Base-by-base conservation (phyloP, 2,113 vertebrate species). In the Anarhynchus alexandrinus region DNA sequence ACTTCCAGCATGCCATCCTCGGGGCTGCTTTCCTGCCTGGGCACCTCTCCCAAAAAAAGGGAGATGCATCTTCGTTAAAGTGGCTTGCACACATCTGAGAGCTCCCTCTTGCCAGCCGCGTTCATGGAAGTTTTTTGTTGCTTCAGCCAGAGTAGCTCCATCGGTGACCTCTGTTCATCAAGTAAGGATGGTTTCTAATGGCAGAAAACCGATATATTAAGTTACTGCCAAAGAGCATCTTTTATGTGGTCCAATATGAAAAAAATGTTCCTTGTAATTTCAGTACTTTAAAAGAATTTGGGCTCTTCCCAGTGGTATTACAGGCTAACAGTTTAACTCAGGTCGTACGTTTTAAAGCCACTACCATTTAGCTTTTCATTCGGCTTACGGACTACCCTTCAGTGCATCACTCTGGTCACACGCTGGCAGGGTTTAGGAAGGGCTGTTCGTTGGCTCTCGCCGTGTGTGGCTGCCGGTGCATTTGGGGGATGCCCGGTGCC, bases 321-420 rank as follows among this genome's bases (percentile, higher is more conserved):
- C 11, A 25, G 40, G 30, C 40, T n/a, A 26, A 8, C 32, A 3
- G 62, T 26, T 7, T 22, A 22, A 9, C 62, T 38, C 12, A 10
- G 6, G 12, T 49, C 23, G 22, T 25, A 3, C 10, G 0, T n/a
- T 9, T 5, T 5, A 17, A 8, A 12, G 42, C 0, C 21, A 1
- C 34, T 9, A 5, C 19, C 42, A 0, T 21, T 15, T 13, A 22
- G 51, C 26, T 52, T 10, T 23, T 16, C 42, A 7, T 15, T 45
- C 22, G 7, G 61, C 4, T 38, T 5, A 2, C 0, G 15, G 18
- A 1, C 16, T 29, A 4, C 47, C 16, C 0, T 2, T 47, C 20
- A 2, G 32, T 15, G 34, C 16, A 3, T 19, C 58, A 3, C 10
- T 29, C 15, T 9, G 82, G 1, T 4, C 1, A 10, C 10, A 0